Conservation (phyloP, 2,113 vertebrate genomes). For the Marcusenius ussheri region DNA sequence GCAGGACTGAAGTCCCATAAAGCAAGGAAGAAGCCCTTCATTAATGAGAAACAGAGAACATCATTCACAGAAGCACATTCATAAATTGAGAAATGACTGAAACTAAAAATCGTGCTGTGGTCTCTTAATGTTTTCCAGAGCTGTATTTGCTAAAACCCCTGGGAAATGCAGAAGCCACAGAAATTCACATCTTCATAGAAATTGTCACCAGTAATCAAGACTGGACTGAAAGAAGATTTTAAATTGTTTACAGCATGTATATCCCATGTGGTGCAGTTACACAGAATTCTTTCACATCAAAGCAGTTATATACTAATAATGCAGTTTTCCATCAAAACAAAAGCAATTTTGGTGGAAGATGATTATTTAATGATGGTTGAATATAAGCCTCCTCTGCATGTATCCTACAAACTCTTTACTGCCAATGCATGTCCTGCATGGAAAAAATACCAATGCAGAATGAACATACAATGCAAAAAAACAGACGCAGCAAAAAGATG, state of each 20-base stretch:
- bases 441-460: not conserved
- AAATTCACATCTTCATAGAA: not conserved
- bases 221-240: not conserved
- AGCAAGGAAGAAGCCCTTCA: too few relatives aligned
- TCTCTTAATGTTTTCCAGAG: too few relatives aligned
- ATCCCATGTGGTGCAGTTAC: not conserved
- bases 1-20: too few relatives aligned
- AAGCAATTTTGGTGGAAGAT: not conserved
- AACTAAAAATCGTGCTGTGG: too few relatives aligned
- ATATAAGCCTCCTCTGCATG: not conserved
- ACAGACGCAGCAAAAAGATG: not conserved
- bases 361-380: not conserved
- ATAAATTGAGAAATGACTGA: too few relatives aligned
- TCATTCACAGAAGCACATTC: too few relatives aligned
- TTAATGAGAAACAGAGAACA: too few relatives aligned
- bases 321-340: too few relatives aligned
- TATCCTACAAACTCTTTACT: not conserved
- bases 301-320: not conserved
- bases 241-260: not conserved
- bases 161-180: not conserved
- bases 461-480: not conserved
- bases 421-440: not conserved
- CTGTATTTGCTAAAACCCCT: not conserved
- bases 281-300: not conserved
- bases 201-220: not conserved